phyloP scores from a whole-genome alignment of 1,140 invertebrate genomes.

The Sminthurides bifidus region DNA sequence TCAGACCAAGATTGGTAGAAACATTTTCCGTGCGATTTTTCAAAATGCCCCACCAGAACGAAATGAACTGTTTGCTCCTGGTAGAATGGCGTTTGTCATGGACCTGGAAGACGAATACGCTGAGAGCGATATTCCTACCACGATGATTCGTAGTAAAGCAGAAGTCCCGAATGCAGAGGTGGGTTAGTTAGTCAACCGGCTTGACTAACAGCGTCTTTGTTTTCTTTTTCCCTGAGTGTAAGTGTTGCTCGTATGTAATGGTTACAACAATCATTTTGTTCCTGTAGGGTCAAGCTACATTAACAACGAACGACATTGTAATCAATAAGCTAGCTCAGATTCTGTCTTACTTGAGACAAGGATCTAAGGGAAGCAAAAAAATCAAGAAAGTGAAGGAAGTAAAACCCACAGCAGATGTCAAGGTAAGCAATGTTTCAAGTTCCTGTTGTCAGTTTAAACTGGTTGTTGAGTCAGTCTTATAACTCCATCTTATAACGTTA shows the following conservation, averaged over 20 bases:
- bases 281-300: constrained; percentile 57
- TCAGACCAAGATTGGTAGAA: constrained; percentile 62
- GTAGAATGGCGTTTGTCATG: constrained; percentile 95
- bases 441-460: too few species aligned
- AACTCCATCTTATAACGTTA: too few species aligned
- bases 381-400: not conserved
- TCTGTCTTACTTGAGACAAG: constrained; percentile 80
- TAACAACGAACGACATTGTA: constrained; percentile 88
- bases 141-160: constrained; percentile 83
- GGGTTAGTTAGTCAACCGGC: constrained; percentile 5
- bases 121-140: constrained; percentile 90
- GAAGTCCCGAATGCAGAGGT: constrained; percentile 68
- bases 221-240: not conserved
- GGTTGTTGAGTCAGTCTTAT: too few species aligned
- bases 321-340: constrained; percentile 97
- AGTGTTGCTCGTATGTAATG: not conserved
- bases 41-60: constrained; percentile 43
- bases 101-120: constrained; percentile 84
- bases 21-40: constrained; percentile 52
- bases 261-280: not conserved
- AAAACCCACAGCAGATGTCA: too few species aligned
- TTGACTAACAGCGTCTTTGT: too few species aligned
- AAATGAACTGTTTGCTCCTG: constrained; percentile 90
- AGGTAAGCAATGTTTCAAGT: too few species aligned
- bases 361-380: constrained; percentile 41